Evolutionary conservation across 2,113 vertebrate species (phyloP).

Genomic region (Tamias sibiricus): DNA sequence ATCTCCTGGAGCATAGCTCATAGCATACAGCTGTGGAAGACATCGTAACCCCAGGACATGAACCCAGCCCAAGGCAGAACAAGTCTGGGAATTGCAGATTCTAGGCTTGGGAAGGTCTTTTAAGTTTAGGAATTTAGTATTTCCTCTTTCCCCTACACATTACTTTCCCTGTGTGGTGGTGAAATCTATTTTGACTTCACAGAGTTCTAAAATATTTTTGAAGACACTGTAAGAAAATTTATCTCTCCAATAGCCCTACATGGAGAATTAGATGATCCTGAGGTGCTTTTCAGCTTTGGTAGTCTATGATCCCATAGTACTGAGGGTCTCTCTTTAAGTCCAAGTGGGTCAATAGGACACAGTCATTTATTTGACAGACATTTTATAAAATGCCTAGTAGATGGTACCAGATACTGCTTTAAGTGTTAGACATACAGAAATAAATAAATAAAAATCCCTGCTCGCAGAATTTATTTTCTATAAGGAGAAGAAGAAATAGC

Average conservation of each 20-base stretch:
- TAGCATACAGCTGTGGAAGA: neutral
- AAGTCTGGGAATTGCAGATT: neutral
- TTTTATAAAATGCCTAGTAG: neutral
- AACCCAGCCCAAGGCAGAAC: neutral
- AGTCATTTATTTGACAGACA: neutral
- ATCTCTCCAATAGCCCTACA: neutral
- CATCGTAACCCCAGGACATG: neutral
- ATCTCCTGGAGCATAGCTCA: neutral
- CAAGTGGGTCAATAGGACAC: neutral
- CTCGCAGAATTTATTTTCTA: neutral
- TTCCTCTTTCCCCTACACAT: neutral
- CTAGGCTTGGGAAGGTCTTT: neutral
- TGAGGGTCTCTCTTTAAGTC: neutral
- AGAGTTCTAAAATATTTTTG: neutral
- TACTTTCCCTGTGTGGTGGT: neutral
- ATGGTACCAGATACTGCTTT: neutral
- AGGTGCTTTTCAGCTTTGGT: neutral
- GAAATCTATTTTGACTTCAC: neutral
- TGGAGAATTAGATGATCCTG: neutral
- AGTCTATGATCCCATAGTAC: neutral
- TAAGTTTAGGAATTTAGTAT: slow-evolving; percentile 36
- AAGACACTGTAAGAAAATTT: slow-evolving; percentile 11
- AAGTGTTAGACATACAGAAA: neutral
- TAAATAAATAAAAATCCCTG: neutral
- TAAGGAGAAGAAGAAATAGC: neutral